Evolutionary conservation across 2,888 invertebrate species (phyloP), one percentile per base, ranked within the genome.

Genomic region (Ophioninae sp.): DNA sequence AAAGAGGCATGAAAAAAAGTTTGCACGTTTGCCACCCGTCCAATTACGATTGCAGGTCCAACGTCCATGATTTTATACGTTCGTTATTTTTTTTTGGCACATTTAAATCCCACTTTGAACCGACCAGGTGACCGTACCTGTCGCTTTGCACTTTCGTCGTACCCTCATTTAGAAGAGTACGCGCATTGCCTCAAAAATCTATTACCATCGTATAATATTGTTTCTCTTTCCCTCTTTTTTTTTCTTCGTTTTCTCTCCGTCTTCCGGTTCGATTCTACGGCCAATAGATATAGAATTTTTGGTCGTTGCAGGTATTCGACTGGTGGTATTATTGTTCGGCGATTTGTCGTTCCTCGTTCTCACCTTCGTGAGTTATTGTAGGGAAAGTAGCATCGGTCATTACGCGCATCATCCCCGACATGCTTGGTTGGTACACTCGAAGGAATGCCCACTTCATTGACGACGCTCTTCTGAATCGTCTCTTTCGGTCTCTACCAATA

Each of bases 281-380:
- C 73, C 73, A 59, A 67, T 72, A 37, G 70, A 39, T 39, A 74
- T 50, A 61, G 30, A 30, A 65, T 30, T 76, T 20, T 62, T 73
- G 68, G 79, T 62, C 57, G 74, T 61, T 62, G 75, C 89, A 89
- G 89, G 89, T 89, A 89, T 85, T 21, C 81, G 86, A 79, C 89
- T 88, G 89, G 89, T 89, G 87, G 88, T 85, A 20, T 75, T 75
- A 89, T 88, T 91, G 87, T 90, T 59, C 76, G 41, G 57, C 84
- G 81, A 87, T 88, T 88, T 87, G 87, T 87, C 72, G 80, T 68
- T 77, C 20, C 79, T 82, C 44, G 39, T 44, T 73, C 67, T 65
- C 73, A 77, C 82, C 76, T 72, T 23, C 23, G 17, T 21, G 41
- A 79, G 77, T 80, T 76, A 41, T 50, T 59, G 23, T 76, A 41